Evolutionary conservation across 2,113 vertebrate genomes (phyloP), one percentile per base, ranked within the genome.

Genomic region (Lepus timidus): DNA sequence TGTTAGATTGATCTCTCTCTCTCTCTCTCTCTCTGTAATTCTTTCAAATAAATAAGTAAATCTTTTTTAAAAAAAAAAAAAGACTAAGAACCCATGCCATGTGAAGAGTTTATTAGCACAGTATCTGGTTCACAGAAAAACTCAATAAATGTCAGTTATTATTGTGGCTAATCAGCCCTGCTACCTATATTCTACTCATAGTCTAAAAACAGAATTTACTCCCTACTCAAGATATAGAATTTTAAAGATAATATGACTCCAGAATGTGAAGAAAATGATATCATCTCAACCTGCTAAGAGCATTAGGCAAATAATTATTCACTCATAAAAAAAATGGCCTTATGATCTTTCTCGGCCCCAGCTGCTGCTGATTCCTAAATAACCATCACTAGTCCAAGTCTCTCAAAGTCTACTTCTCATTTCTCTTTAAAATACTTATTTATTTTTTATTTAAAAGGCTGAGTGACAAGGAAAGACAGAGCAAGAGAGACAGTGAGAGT

Each of bases 301-400:
- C 20, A 81, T 55, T 78, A 91, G 62, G 64, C 73, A 95, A 89
- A 86, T 64, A 92, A 85, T 16, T 87, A 87, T 25, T 88, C 65
- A 0, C 31, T 25, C 71, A 58, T 76, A 36, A 31, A 71, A 96
- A 94, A 74, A 81, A 78, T 36, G 49, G 49, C 62, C 52, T 90
- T 83, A 87, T 75, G 70, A 31, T 62, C 75, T 88, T 67, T 55
- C 39, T 71, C 70, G 71, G 36, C 33, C 17, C 85, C 44, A 20
- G 61, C 55, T 83, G 27, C 22, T 81, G 58, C n/a, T 52, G 36
- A 93, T 55, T n/a, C 39, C 31, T 52, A 82, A 88, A 20, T 75
- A 92, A 55, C 74, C 16, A 39, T n/a, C 55, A 89, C 10, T 22
- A 68, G 49, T 33, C 7, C 31, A 29, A 52, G n/a, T 36, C 64